Conservation (phyloP, 2,888 invertebrate species). For the Caenorhabditis sp. region DNA sequence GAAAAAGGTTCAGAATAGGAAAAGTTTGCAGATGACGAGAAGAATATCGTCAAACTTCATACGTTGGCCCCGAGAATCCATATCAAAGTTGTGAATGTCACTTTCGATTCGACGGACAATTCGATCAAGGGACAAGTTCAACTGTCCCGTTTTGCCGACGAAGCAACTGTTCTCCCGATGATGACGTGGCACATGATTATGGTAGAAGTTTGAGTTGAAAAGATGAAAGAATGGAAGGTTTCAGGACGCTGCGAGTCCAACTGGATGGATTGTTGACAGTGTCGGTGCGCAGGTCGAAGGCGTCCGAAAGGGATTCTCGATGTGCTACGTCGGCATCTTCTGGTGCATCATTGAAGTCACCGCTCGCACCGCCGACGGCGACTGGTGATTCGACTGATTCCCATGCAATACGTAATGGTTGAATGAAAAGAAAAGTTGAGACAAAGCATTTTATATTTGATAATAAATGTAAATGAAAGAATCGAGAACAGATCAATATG, state of each 20-base stretch:
- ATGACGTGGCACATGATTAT: not conserved
- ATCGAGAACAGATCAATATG: constrained; percentile 38
- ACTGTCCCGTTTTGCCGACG: no score
- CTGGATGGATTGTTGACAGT: not conserved
- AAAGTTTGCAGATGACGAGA: no score
- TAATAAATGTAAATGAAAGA: not conserved
- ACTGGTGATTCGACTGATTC: not conserved
- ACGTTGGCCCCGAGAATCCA: no score
- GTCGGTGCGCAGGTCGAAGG: no score
- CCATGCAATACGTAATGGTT: no score
- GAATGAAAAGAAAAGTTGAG: not conserved
- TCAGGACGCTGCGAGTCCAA: not conserved
- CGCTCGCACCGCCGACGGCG: not conserved
- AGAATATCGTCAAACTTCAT: no score
- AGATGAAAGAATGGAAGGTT: not conserved
- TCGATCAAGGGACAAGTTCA: no score
- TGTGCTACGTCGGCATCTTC: not conserved
- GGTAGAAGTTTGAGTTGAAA: not conserved
- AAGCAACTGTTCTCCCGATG: no score
- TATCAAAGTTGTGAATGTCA: no score
- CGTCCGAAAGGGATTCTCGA: no score
- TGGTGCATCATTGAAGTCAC: not conserved
- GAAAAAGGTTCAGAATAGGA: no score
- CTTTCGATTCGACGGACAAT: no score
- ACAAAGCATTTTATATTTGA: constrained; percentile 5